Evolutionary conservation across 30 jellyfish, hydroid and myxozoan genomes (phyloP).

Genomic region (Cassiopea xamachana): DNA sequence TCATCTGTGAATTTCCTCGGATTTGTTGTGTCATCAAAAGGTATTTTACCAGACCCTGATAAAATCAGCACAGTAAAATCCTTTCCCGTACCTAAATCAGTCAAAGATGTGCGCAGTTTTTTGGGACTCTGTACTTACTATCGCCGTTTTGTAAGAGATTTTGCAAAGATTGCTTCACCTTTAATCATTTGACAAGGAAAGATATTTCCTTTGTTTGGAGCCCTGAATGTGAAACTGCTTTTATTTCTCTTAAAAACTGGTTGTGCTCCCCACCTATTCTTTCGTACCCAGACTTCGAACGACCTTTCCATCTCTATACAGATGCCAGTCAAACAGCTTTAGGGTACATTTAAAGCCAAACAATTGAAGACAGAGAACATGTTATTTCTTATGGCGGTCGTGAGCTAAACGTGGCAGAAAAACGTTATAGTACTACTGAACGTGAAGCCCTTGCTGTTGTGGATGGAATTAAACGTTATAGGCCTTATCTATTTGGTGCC

Average conservation of each 20-base stretch:
- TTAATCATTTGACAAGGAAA: constrained; percentile 47
- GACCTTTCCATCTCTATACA: constrained; percentile 50
- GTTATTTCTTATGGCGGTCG: constrained; percentile 67
- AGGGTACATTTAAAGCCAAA: constrained; percentile 42
- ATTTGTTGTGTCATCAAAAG: constrained; percentile 46
- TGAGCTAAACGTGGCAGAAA: constrained; percentile 25
- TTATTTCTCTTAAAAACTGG: background rate
- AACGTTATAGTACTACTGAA: constrained; percentile 50
- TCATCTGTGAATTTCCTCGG: constrained; percentile 53
- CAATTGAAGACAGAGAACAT: constrained; percentile 28
- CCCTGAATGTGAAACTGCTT: constrained; percentile 40
- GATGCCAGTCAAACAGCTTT: constrained; percentile 61
- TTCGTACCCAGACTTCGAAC: constrained; percentile 30
- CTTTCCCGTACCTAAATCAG: constrained; percentile 40
- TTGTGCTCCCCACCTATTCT: constrained; percentile 54
- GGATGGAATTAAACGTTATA: constrained; percentile 51
- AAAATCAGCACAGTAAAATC: constrained; percentile 13
- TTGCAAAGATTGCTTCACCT: constrained; percentile 71
- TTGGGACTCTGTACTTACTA: constrained; percentile 43
- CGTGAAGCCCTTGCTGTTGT: constrained; percentile 69
- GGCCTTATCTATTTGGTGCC: constrained; percentile 37
- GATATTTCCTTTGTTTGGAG: constrained; percentile 29
- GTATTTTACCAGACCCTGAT: constrained; percentile 65
- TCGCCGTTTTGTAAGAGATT: constrained; percentile 36
- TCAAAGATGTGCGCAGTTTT: constrained; percentile 26